Evolutionary conservation across 1,140 invertebrate genomes (phyloP).

Genomic region (Caerostris darwini): DNA sequence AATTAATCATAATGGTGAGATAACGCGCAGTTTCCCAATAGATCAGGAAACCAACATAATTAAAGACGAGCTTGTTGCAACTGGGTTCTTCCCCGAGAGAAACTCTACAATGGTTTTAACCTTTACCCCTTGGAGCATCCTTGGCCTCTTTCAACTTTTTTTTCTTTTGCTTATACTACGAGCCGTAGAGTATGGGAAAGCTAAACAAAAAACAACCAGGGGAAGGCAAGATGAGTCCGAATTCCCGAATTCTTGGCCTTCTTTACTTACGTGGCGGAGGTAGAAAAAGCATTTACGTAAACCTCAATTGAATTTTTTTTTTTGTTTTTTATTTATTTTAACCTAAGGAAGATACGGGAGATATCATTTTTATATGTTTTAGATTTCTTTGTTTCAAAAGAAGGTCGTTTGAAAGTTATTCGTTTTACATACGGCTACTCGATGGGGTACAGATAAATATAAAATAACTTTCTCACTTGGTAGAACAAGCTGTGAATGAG

Average conservation of each 20-base stretch:
- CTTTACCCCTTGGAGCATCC: slow-evolving; percentile 64
- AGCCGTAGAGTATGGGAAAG: background rate
- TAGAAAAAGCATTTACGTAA: background rate
- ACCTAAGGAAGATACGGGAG: no score
- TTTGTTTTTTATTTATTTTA: no score
- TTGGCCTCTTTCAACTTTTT: slow-evolving; percentile 66
- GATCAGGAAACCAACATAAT: slow-evolving; percentile 24
- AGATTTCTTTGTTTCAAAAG: no score
- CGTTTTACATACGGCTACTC: no score
- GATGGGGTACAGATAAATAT: no score
- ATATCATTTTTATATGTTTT: no score
- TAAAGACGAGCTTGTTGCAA: slow-evolving; percentile 37
- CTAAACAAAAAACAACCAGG: slow-evolving; percentile 17
- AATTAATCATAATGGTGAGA: slow-evolving; percentile 27
- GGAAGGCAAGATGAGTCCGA: slow-evolving; percentile 9
- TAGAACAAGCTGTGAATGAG: no score
- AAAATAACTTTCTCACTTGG: no score
- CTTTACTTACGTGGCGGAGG: background rate
- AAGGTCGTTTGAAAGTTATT: no score
- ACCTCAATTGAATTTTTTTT: background rate
- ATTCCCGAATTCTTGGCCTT: slow-evolving; percentile 9
- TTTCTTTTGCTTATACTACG: background rate
- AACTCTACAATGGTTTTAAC: slow-evolving; percentile 64
- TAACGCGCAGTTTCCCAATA: slow-evolving; percentile 48
- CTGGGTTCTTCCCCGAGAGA: slow-evolving; percentile 31